These are phyloP conservation scores for Telmatherina bonti DNA, from an alignment of 2,797 vertebrate genomes.

Conservation along the genomic window DNA sequence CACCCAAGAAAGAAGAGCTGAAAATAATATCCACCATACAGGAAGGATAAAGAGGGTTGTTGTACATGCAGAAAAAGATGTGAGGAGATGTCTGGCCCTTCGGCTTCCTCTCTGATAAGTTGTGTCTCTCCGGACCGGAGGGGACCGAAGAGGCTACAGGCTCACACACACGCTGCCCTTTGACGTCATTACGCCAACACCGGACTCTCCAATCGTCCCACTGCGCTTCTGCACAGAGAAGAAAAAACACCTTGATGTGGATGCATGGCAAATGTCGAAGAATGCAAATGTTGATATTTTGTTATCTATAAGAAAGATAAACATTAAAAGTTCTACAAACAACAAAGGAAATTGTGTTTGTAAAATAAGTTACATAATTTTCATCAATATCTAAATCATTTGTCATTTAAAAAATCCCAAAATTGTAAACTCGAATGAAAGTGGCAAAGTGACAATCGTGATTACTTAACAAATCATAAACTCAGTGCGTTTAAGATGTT, in stretches of 20 bases:
- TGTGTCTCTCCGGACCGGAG: constrained; percentile 80
- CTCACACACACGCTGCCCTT: constrained; percentile 79
- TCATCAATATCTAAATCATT: background rate
- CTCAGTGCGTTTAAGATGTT: background rate
- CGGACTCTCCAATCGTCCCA: constrained; percentile 62
- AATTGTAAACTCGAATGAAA: background rate
- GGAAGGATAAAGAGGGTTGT: constrained; percentile 79
- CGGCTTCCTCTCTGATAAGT: constrained; percentile 86
- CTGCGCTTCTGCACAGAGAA: constrained; percentile 11
- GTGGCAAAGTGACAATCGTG: background rate
- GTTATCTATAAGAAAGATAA: background rate
- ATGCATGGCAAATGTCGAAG: background rate
- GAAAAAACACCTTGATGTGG: constrained; percentile 17
- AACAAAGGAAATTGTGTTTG: background rate
- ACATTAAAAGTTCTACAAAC: background rate
- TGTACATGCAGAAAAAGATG: constrained; percentile 81
- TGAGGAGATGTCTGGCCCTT: constrained; percentile 79
- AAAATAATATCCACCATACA: constrained; percentile 98
- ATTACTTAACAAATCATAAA: background rate
- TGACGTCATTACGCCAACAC: constrained; percentile 88
- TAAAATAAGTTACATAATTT: background rate
- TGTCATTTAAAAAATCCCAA: rapidly evolving
- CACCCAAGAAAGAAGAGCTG: constrained; percentile 92
- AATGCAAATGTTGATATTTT: constrained; percentile 11
- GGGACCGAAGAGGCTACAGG: constrained; percentile 80